These are phyloP conservation scores for Bufotes viridis DNA, from an alignment of 2,797 vertebrate genomes.

Conservation along the genomic window DNA sequence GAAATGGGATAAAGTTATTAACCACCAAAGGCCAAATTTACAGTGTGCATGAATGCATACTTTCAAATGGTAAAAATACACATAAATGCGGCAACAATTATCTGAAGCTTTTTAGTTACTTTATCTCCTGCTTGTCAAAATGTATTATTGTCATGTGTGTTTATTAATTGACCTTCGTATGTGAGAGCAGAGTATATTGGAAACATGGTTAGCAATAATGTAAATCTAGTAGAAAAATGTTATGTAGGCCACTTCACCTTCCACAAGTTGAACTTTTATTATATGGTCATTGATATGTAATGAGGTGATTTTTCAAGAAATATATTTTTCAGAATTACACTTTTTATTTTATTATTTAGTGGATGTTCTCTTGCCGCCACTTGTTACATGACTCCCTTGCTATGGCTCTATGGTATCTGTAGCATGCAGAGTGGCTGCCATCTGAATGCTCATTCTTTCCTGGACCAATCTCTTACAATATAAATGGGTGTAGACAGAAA, in stretches of 20 bases:
- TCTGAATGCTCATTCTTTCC: slow-evolving; percentile 3
- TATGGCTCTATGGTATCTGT: neutral
- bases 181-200: neutral
- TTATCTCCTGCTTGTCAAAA: neutral
- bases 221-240: neutral
- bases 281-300: neutral
- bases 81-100: slow-evolving; percentile 23
- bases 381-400: neutral
- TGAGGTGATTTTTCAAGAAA: neutral
- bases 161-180: slow-evolving; percentile 7
- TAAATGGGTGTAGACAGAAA: neutral
- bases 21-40: slow-evolving; percentile 23
- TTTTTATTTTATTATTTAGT: neutral
- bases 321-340: neutral
- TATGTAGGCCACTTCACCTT: neutral
- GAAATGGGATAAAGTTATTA: slow-evolving; percentile 13
- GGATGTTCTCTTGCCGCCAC: neutral
- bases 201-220: neutral
- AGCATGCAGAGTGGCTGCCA: neutral
- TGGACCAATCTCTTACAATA: neutral
- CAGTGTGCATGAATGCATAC: slow-evolving; percentile 12
- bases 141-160: slow-evolving; percentile 2
- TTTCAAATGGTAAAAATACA: neutral
- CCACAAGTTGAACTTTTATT: neutral
- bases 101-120: slow-evolving; percentile 27